Evolutionary conservation across 2,888 invertebrate genomes (phyloP).

Genomic region (Lasioglossum pauxillum): DNA sequence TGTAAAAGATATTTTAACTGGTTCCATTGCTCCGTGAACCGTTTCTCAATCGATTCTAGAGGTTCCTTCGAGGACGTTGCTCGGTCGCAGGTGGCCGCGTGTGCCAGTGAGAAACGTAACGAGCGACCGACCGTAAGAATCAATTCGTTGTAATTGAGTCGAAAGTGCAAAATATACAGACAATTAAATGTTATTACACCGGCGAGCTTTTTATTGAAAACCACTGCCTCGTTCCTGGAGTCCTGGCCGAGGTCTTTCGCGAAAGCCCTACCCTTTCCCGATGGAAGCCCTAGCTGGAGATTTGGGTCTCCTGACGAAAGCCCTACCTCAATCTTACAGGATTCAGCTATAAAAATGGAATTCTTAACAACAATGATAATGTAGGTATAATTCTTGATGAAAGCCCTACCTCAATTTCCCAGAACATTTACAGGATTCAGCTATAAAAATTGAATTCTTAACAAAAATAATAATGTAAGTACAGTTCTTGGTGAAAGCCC

Average conservation of each 20-base stretch:
- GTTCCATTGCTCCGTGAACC: background rate
- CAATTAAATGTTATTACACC: conserved; percentile 78
- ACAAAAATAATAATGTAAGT: too few relatives aligned
- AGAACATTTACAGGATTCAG: too few relatives aligned
- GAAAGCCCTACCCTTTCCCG: background rate
- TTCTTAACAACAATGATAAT: too few relatives aligned
- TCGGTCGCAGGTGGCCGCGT: conserved; percentile 34
- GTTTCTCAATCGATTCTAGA: background rate
- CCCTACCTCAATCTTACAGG: background rate
- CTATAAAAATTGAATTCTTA: too few relatives aligned
- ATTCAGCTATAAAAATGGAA: too few relatives aligned
- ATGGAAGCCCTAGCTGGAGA: background rate
- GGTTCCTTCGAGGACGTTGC: background rate
- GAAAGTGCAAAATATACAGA: conserved; percentile 82
- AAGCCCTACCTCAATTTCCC: too few relatives aligned
- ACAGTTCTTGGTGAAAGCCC: too few relatives aligned
- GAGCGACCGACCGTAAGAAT: conserved; percentile 62
- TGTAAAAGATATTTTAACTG: conserved; percentile 1
- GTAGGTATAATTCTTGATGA: too few relatives aligned
- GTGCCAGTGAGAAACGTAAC: conserved; percentile 24
- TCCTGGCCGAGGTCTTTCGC: too few relatives aligned
- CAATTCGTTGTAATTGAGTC: conserved; percentile 79
- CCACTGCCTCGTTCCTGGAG: background rate
- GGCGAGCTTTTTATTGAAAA: conserved; percentile 27
- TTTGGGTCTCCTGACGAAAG: background rate